Conservation (phyloP, 2,113 vertebrate genomes). For the Phalacrocorax brasilianus region DNA sequence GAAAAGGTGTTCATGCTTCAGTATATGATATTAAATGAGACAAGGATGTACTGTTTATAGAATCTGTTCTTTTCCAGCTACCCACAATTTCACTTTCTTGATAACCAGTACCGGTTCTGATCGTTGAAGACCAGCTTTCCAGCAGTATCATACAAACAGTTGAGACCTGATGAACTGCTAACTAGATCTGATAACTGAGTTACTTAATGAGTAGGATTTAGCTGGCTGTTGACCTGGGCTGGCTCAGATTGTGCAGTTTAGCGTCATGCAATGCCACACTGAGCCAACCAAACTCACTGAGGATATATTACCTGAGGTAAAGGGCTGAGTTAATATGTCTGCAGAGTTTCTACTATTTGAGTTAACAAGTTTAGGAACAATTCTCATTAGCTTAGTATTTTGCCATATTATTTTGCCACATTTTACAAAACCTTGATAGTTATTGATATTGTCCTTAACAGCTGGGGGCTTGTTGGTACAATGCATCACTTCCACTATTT, state of each 20-base stretch:
- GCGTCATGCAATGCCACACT: not conserved
- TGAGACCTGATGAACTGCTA: constrained; percentile 54
- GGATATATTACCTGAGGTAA: not conserved
- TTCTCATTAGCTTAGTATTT: not conserved
- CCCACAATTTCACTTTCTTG: constrained; percentile 12
- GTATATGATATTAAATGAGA: not conserved
- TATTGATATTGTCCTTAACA: not conserved
- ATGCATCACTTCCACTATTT: not conserved
- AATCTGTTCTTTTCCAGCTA: not conserved
- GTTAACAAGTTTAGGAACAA: not conserved
- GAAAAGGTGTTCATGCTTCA: not conserved
- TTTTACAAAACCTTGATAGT: not conserved
- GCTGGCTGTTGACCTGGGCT: not conserved
- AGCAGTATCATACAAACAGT: not conserved
- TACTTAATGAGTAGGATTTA: not conserved
- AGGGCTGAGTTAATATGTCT: not conserved
- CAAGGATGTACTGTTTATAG: not conserved
- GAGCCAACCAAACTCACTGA: not conserved
- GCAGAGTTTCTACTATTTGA: not conserved
- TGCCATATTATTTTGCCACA: not conserved
- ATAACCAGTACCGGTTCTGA: constrained; percentile 26
- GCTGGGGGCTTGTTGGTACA: not conserved
- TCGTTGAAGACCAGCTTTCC: not conserved
- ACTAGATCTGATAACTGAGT: constrained; percentile 29
- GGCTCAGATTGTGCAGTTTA: not conserved